Percentiles rank a stretch among this genome's conserved stretches.
phyloP scores from a whole-genome alignment of 1,140 invertebrate species.

The Euglossa dilemma region DNA sequence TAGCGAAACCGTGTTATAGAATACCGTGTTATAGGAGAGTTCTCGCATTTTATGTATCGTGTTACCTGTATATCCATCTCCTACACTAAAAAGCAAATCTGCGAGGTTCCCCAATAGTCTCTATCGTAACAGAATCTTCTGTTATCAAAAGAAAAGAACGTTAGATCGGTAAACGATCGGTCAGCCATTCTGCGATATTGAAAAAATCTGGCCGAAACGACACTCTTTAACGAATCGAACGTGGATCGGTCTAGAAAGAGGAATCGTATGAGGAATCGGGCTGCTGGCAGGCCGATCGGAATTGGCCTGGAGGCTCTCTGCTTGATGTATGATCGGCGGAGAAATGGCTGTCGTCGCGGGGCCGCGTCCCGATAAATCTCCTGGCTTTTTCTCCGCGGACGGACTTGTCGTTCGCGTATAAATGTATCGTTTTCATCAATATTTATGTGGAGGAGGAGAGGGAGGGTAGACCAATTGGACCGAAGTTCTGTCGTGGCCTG shows the following conservation, averaged over 20 bases:
- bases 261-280: conserved; percentile 42
- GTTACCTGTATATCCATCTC: too few species aligned
- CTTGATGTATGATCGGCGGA: conserved; percentile 66
- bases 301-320: conserved; percentile 42
- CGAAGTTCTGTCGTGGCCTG: conserved; percentile 44
- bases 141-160: background rate
- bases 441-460: conserved; percentile 57
- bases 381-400: conserved; percentile 66
- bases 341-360: conserved; percentile 68
- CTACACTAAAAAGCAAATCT: background rate
- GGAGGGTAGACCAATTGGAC: conserved; percentile 60
- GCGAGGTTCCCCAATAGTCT: too few species aligned
- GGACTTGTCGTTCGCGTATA: conserved; percentile 70
- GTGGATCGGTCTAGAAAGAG: conserved; percentile 24
- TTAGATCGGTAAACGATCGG: background rate
- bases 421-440: conserved; percentile 71
- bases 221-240: conserved; percentile 40
- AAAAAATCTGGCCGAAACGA: background rate
- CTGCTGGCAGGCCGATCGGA: conserved; percentile 4
- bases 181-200: background rate
- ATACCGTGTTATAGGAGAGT: too few species aligned
- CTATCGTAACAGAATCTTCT: too few species aligned
- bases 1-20: too few species aligned
- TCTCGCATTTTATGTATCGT: too few species aligned
- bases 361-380: conserved; percentile 69